phyloP scores from a whole-genome alignment of 2,888 invertebrate species.

The Saturnia japonica region DNA sequence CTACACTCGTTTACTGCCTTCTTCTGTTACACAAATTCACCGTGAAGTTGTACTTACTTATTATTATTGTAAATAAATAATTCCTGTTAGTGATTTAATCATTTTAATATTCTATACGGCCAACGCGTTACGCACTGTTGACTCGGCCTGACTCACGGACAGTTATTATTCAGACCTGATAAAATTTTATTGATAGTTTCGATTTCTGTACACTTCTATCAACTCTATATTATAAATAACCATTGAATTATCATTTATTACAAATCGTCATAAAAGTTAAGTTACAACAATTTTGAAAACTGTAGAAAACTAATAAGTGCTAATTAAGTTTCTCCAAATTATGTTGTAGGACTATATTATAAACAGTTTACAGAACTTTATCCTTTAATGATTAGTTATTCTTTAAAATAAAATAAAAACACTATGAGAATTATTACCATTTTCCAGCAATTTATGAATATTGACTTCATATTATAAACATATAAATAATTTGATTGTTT shows the following conservation, averaged over 20 bases:
- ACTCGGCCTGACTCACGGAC: constrained; percentile 36
- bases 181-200: constrained; percentile 32
- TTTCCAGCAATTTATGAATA: no score
- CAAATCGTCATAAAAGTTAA: neutral
- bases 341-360: no score
- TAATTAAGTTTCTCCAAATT: no score
- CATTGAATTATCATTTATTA: neutral
- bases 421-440: no score
- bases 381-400: no score
- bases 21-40: neutral
- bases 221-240: neutral
- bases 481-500: no score
- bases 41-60: neutral
- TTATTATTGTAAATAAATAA: constrained; percentile 20
- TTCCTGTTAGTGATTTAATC: constrained; percentile 29
- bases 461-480: no score
- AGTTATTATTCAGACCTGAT: constrained; percentile 41
- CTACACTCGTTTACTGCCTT: neutral
- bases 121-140: constrained; percentile 22
- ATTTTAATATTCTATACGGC: constrained; percentile 44
- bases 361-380: no score
- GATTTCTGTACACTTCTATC: neutral
- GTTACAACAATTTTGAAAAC: neutral
- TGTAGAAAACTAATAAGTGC: neutral
- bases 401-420: no score